Evolutionary conservation across 2,113 vertebrate species (phyloP), one percentile per base, ranked within the genome.

Genomic region (Anseranas semipalmata): DNA sequence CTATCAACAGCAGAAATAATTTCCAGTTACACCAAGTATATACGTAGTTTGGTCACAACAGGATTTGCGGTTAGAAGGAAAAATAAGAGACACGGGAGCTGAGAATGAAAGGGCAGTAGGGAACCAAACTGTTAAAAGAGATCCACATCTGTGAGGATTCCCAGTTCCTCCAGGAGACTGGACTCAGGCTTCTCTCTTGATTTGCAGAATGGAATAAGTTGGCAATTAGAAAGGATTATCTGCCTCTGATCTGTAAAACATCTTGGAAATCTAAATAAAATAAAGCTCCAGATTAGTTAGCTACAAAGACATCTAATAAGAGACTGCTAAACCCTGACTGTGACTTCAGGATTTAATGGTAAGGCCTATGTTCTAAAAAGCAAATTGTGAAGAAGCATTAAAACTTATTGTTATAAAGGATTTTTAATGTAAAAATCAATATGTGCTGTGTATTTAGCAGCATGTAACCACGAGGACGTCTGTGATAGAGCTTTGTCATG

Each of bases 1-100:
- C 90, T 96, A 97, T 96, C 96, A 97, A 97, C 95, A 89, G 85
- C 68, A 97, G 95, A 97, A 97, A 97, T 97, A 97, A 97, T 97
- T 97, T 97, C 93, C 95, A 97, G 96, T 96, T 97, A 97, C 90
- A 88, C 80, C 86, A 96, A 93, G 93, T 93, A 77, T 60, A 92
- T 67, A 94, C 7, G 8, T 63, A 94, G 91, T 75, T 96, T 90
- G 95, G 90, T 96, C 96, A 95, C 93, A 94, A 97, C 85, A 94
- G 91, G 87, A 95, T 86, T 82, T 94, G 85, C 30, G n/a, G 78
- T 80, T 88, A 67, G 46, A 88, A 84, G 16, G 73, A 58, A 45
- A 95, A 96, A 90, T 73, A n/a, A 91, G 85, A 88, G 52, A 88
- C 50, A 79, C 7, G 27, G 73, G 83, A 96, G 52, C 28, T 78